phyloP scores from a whole-genome alignment of 1,140 invertebrate species.

The Neodiprion lecontei region DNA sequence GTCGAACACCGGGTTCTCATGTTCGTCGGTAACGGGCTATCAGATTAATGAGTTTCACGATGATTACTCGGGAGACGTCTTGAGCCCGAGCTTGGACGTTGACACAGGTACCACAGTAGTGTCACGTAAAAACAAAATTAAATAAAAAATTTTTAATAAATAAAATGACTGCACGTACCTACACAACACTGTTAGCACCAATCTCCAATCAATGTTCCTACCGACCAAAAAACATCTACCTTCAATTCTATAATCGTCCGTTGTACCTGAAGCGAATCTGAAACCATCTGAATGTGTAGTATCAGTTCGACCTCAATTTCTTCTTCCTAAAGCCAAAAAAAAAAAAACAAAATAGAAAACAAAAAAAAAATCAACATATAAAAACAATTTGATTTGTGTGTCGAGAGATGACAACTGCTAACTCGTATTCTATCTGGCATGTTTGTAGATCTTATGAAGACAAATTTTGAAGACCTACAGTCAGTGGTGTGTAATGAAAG shows the following conservation, averaged over 20 bases:
- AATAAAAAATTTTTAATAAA: background rate
- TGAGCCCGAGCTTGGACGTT: conserved; percentile 37
- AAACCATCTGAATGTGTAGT: conserved; percentile 22
- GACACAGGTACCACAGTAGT: conserved; percentile 35
- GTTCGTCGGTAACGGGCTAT: background rate
- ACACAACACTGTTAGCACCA: conserved; percentile 17
- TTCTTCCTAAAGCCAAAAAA: conserved; percentile 27
- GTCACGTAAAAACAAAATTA: background rate
- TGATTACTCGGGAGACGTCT: conserved; percentile 29
- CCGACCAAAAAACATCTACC: conserved; percentile 12
- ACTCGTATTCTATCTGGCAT: conserved; percentile 17
- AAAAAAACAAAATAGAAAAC: conserved; percentile 4
- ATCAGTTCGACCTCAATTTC: background rate
- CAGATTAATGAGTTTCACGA: conserved; percentile 21
- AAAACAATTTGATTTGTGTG: background rate
- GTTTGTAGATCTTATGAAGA: conserved; percentile 51
- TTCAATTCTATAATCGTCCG: conserved; percentile 16
- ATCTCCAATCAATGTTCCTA: conserved; percentile 28
- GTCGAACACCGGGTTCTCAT: background rate
- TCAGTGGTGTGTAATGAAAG: conserved; percentile 43
- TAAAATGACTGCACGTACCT: conserved; percentile 9
- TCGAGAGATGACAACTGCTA: conserved; percentile 2
- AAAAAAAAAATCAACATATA: background rate
- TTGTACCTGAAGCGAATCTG: conserved; percentile 25
- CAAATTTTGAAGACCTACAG: conserved; percentile 42